Evolutionary conservation across 35 echinoderm and acorn worm species (phyloP), one percentile per base, ranked within the genome.

Genomic region (Holothuria glaberrima): DNA sequence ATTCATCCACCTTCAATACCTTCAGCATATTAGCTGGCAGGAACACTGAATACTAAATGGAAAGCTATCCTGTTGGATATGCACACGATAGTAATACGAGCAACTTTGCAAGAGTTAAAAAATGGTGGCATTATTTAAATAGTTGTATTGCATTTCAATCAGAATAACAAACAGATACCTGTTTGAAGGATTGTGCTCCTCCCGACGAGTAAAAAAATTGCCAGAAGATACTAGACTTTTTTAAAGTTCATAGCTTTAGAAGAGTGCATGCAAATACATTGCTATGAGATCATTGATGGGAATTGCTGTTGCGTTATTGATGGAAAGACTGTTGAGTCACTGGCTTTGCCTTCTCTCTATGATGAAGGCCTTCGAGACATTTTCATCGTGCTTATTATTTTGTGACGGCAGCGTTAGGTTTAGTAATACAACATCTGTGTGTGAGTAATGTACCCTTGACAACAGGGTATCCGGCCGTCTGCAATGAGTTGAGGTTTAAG

Each of bases 321-420:
- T 75, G 71, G 71, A 75, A 38, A 75, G 32, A 38, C 21, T 38
- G 34, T 75, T 75, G 71, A 75, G 71, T 75, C 71, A 75, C 71
- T 45, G 18, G 34, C 71, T 75, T 38, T 32, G 41, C 33, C 19
- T 16, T n/a, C 71, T 75, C 71, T 22, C 34, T 14, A 9, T 38
- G 71, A 22, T 41, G 71, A 75, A 75, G 71, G 71, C 44, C 71
- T 75, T 22, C 71, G 24, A 31, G 71, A 75, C 28, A 31, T 75
- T 41, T 31, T 19, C 22, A 41, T 41, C 33, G 17, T 24, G 71
- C 71, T 75, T 75, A 75, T 75, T 75, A 75, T 75, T 75, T 75
- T 45, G 31, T 75, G 71, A 41, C 71, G 71, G 71, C 31, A 38
- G 33, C 44, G 71, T 75, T 75, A 41, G 44, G 71, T 75, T 72